Percentiles rank a stretch among this genome's conserved stretches.
Evolutionary conservation across 1,140 invertebrate species (phyloP).

Genomic region (Pogonomyrmex barbatus): DNA sequence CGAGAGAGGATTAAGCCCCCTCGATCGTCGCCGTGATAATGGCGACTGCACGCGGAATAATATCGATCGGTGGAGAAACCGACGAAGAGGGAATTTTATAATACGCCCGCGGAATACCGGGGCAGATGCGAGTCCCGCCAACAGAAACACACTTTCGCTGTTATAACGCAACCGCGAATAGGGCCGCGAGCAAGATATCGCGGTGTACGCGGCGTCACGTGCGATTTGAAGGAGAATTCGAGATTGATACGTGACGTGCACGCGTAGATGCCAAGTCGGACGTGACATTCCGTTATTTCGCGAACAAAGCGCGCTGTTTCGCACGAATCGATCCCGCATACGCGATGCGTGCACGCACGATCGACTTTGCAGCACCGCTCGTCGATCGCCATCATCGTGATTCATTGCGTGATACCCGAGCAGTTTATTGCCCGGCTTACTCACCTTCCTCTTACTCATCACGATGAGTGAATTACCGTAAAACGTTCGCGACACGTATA

Average conservation of each 20-base stretch:
- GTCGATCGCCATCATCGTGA: constrained; percentile 55
- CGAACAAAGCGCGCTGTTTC: constrained; percentile 52
- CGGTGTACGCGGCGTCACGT: constrained; percentile 19
- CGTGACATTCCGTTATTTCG: constrained; percentile 65
- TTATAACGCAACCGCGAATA: not conserved
- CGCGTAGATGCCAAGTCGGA: constrained; percentile 31
- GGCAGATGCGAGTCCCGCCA: no score
- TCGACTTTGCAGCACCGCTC: constrained; percentile 22
- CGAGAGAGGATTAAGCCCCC: not conserved
- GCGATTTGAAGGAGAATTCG: constrained; percentile 45
- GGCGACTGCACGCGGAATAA: constrained; percentile 6
- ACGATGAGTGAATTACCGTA: constrained; percentile 35
- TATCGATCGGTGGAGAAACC: constrained; percentile 17
- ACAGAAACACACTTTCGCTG: constrained; percentile 61
- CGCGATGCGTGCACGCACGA: constrained; percentile 51
- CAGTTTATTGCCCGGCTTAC: constrained; percentile 41
- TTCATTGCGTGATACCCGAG: constrained; percentile 63
- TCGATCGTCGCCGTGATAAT: not conserved
- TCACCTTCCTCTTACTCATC: constrained; percentile 68
- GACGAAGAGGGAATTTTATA: constrained; percentile 7
- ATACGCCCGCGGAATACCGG: constrained; percentile 27
- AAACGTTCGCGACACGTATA: constrained; percentile 35
- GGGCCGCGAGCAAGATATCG: constrained; percentile 39
- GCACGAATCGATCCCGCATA: constrained; percentile 59
- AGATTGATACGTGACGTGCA: constrained; percentile 49